Conservation (phyloP, 1,140 invertebrate species). For the Bombus fervidus region DNA sequence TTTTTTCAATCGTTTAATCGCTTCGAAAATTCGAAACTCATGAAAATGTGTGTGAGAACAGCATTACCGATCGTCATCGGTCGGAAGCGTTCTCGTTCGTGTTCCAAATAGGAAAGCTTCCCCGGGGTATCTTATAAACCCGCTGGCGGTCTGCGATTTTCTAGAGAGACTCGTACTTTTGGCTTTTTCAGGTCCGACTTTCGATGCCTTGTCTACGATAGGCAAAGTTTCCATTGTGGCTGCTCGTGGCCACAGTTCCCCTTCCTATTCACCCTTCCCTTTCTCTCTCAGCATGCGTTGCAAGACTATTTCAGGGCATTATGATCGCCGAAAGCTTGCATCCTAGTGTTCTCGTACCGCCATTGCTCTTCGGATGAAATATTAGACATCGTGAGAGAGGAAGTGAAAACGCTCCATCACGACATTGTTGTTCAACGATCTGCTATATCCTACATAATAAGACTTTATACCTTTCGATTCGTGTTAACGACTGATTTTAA, state of each 20-base stretch:
- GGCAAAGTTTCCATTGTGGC: constrained; percentile 43
- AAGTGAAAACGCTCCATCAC: constrained; percentile 3
- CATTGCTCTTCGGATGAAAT: constrained; percentile 41
- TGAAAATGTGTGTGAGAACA: neutral
- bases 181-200: constrained; percentile 9
- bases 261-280: too few species aligned
- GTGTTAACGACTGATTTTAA: neutral
- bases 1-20: neutral
- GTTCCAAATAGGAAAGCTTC: constrained; percentile 8
- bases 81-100: neutral
- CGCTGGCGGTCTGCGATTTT: constrained; percentile 14
- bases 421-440: neutral
- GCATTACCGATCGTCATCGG: neutral
- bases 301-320: constrained; percentile 32
- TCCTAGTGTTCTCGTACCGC: neutral
- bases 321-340: constrained; percentile 40
- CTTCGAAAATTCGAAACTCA: neutral
- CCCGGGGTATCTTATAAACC: neutral
- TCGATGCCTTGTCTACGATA: constrained; percentile 34
- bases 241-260: constrained; percentile 15
- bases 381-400: constrained; percentile 29
- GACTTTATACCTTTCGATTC: neutral
- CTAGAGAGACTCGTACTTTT: constrained; percentile 12
- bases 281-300: neutral
- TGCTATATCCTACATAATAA: too few species aligned